Base-by-base conservation (phyloP, 2,797 vertebrate species). In the Platalea minor region DNA sequence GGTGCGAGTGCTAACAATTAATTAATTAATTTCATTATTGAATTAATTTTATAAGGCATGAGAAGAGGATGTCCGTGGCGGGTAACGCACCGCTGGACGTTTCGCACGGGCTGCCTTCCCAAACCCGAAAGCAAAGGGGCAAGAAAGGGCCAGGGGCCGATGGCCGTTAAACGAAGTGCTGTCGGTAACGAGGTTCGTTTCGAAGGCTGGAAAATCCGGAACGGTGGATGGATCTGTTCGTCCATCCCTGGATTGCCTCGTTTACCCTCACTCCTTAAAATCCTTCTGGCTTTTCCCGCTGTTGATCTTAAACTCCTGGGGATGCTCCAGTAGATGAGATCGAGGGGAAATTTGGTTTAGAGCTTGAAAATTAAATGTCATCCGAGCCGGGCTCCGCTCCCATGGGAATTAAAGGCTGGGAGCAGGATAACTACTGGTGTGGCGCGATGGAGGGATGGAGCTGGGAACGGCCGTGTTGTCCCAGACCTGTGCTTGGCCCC, bases 11-110 rank as follows among this genome's bases (percentile, higher is more conserved):
- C 26, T 57, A 33, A 33, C 2, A 17, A 54, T 41, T 21, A 54
- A 35, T 74, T 28, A 31, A 41, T 61, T 13, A 11, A 13, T 39
- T 33, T 24, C 33, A 51, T 56, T 8, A 39, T 59, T 50, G 10
- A 6, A 74, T 85, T 48, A 4, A 41, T 56, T 88, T 37, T 43
- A 4, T 48, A 17, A 72, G 5, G 17, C 17, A n/a, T 3, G 2
- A 43, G n/a, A 31, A 37, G 18, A 35, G 15, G 25, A 13, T 19
- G 41, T 14, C 43, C 9, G 0, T 7, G 37, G 54, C 0, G 2
- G 18, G 7, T 35, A 25, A 60, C 0, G 24, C 24, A 39, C 23
- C 0, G 0, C 57, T 7, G 25, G 48, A 7, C 17, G 7, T 67
- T 87, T 65, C 0, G 4, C 29, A 26, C 9, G 46, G 28, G 46